A percentile compares a stretch with the other conserved stretches of the same genome.
phyloP scores from a whole-genome alignment of 2,113 vertebrate species.

The Saimiri boliviensis region DNA sequence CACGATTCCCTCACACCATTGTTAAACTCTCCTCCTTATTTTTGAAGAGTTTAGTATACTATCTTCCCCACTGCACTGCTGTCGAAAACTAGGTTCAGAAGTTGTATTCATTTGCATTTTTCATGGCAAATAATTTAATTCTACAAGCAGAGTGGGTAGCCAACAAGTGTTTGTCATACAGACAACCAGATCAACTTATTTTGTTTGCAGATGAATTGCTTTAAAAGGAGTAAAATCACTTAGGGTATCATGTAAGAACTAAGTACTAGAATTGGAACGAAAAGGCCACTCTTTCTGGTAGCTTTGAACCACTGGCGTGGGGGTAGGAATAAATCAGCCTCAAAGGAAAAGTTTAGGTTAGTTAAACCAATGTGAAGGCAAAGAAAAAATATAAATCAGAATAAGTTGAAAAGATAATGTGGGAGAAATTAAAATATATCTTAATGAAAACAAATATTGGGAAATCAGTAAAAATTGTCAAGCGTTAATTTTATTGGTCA shows the following conservation, averaged over 20 bases:
- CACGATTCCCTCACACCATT: neutral
- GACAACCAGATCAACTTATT: neutral
- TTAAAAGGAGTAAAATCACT: neutral
- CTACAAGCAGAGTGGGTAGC: neutral
- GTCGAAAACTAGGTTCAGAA: neutral
- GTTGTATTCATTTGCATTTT: slow-evolving; percentile 8
- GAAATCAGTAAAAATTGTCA: neutral
- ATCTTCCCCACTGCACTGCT: neutral
- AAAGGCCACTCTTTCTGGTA: neutral
- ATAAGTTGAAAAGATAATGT: neutral
- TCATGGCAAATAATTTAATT: neutral
- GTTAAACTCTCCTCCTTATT: neutral
- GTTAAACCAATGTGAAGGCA: neutral
- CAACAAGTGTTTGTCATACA: neutral
- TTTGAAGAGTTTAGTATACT: neutral
- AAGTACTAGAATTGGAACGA: neutral
- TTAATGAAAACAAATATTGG: slow-evolving; percentile 19
- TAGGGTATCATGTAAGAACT: neutral
- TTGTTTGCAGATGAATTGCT: neutral
- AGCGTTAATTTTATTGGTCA: neutral
- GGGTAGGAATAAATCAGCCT: neutral
- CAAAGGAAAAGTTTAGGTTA: neutral
- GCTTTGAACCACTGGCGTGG: neutral
- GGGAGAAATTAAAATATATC: neutral
- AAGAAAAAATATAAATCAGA: neutral